These are phyloP conservation scores for Griposia aprilina DNA, from an alignment of 2,888 invertebrate species.

Conservation along the genomic window DNA sequence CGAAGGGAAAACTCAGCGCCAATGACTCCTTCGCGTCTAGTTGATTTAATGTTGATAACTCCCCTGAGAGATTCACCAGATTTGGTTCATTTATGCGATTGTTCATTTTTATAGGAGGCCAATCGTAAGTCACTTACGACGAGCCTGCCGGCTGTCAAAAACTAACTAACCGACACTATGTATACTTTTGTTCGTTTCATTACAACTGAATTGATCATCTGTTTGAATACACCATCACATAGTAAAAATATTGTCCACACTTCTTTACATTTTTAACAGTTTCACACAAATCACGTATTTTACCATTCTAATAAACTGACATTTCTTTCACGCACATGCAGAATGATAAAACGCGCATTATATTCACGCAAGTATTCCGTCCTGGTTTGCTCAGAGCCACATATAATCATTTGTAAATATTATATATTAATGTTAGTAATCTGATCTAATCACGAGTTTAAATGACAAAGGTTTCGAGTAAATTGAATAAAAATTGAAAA, in stretches of 20 bases:
- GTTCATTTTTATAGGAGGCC: conserved; percentile 87
- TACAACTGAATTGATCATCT: conserved; percentile 76
- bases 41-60: conserved; percentile 83
- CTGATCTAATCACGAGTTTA: conserved; percentile 68
- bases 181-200: conserved; percentile 84
- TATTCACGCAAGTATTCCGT: conserved; percentile 72
- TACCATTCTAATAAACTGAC: conserved; percentile 80
- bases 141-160: conserved; percentile 89
- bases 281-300: conserved; percentile 78
- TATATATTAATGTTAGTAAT: conserved; percentile 60
- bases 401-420: conserved; percentile 77
- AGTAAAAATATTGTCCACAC: conserved; percentile 66
- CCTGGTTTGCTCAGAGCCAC: conserved; percentile 64
- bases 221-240: conserved; percentile 68
- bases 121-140: conserved; percentile 81
- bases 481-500: conserved; percentile 73
- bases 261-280: conserved; percentile 77
- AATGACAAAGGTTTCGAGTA: conserved; percentile 61
- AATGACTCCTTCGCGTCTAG: conserved; percentile 89
- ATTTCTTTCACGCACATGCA: conserved; percentile 88
- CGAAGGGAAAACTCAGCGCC: conserved; percentile 91
- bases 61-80: conserved; percentile 88
- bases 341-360: conserved; percentile 84
- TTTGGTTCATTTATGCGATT: conserved; percentile 88
- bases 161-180: conserved; percentile 77